A percentile compares a stretch with the other conserved stretches of the same genome.
phyloP scores from a whole-genome alignment of 1,140 invertebrate genomes.

The Drosophila willistoni region DNA sequence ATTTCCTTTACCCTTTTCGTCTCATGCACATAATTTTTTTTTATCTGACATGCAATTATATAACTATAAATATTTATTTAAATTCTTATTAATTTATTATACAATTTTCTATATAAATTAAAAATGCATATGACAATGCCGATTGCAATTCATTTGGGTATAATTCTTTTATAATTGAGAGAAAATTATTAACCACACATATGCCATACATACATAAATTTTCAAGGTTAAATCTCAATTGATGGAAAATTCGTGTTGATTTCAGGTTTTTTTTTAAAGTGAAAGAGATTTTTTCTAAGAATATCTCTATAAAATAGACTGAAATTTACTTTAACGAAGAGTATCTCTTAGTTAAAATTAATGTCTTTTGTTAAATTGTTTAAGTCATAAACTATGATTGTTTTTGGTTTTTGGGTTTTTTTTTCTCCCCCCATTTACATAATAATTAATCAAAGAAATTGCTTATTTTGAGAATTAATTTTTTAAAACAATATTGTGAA shows the following conservation, averaged over 20 bases:
- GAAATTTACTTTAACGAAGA: neutral
- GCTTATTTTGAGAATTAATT: neutral
- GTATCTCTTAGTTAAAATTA: neutral
- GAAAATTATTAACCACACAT: neutral
- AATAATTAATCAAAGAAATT: too few relatives aligned
- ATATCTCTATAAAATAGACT: too few relatives aligned
- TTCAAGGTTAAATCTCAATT: neutral
- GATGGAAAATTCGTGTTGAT: neutral
- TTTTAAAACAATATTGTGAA: conserved; percentile 1
- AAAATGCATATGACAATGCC: conserved; percentile 37
- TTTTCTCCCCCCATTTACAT: too few relatives aligned
- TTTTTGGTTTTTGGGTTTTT: neutral
- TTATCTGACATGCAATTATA: conserved; percentile 65
- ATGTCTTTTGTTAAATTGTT: neutral
- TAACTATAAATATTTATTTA: conserved; percentile 79
- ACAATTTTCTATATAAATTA: conserved; percentile 41
- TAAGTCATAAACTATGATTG: neutral
- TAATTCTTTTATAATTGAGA: neutral
- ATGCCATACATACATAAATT: neutral
- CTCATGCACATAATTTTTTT: neutral
- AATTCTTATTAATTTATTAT: conserved; percentile 70
- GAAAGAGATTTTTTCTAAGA: too few relatives aligned
- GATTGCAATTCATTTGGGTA: conserved; percentile 7
- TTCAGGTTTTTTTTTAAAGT: neutral
- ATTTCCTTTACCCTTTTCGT: conserved; percentile 43